Evolutionary conservation across 2,888 invertebrate species (phyloP).

Genomic region (Papilio demoleus): DNA sequence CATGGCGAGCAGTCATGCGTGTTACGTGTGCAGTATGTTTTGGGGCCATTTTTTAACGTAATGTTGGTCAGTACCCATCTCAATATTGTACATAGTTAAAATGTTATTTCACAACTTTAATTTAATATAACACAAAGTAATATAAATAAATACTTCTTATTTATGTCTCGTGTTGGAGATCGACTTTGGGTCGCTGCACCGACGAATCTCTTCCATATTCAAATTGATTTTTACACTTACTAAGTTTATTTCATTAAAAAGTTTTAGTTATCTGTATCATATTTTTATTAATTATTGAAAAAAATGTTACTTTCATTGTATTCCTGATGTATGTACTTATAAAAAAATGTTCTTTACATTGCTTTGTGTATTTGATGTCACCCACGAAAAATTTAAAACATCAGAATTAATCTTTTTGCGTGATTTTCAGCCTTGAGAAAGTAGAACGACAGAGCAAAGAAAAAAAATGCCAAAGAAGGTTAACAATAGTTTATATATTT

Average conservation of each 20-base stretch:
- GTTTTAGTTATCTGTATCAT: conserved; percentile 11
- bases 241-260: conserved; percentile 7
- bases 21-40: no score
- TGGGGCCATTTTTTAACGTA: not conserved
- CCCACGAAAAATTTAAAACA: not conserved
- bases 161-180: conserved; percentile 19
- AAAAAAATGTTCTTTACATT: conserved; percentile 19
- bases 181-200: no score
- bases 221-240: conserved; percentile 7
- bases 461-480: not conserved
- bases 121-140: not conserved
- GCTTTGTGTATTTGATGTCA: not conserved
- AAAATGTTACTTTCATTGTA: conserved; percentile 26
- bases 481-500: not conserved
- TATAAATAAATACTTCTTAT: not conserved
- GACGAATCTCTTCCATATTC: no score
- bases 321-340: conserved; percentile 17
- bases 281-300: conserved; percentile 12
- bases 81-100: not conserved
- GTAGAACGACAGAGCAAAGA: not conserved
- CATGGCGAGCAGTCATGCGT: no score
- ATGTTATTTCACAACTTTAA: not conserved
- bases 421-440: not conserved
- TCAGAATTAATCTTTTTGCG: not conserved
- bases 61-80: not conserved